Base-by-base conservation (phyloP, 2,797 vertebrate species). In the Diplodus sargus region DNA sequence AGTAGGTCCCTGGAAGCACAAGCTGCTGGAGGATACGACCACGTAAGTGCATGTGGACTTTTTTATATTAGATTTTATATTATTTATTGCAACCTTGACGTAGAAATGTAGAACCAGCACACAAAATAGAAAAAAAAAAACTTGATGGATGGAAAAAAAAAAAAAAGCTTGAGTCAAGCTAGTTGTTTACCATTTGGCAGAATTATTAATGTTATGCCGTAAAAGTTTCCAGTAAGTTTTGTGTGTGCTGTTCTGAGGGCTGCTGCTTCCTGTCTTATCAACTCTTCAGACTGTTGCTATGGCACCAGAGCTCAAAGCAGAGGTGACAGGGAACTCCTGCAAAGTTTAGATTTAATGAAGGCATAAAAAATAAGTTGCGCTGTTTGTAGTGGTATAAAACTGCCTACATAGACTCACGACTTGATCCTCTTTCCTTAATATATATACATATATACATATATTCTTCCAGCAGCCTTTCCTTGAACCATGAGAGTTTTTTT, bases 261-360 rank as follows among this genome's bases (percentile, higher is more conserved):
- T 74, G 23, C 52, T 74, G 59, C 56, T 81, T 59, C 2, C 74
- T 70, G 42, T 77, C 64, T 39, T 61, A 28, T 63, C 67, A 78
- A 57, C 64, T 57, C 79, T 23, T 81, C 43, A 34, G 16, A 42
- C 28, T 54, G 69, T 62, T 71, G 58, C 62, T 28, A 34, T 28
- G 61, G 76, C 53, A 4, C 11, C 47, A 15, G 28, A 15, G 69
- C 28, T 72, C 34, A 75, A 56, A 71, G 78, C 18, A 14, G 65
- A 74, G 64, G 52, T 58, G 71, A 77, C 47, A 17, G 17, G 22
- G 18, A 54, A 20, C 39, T 58, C 45, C 54, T 62, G 69, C 66
- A 62, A 75, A 72, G 66, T 84, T 76, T 58, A 10, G 34, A 71
- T 74, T 76, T 78, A 84, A 87, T 65, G 77, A 83, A 70, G 51